Conservation (phyloP, 1,140 invertebrate genomes). For the Euura lappo region DNA sequence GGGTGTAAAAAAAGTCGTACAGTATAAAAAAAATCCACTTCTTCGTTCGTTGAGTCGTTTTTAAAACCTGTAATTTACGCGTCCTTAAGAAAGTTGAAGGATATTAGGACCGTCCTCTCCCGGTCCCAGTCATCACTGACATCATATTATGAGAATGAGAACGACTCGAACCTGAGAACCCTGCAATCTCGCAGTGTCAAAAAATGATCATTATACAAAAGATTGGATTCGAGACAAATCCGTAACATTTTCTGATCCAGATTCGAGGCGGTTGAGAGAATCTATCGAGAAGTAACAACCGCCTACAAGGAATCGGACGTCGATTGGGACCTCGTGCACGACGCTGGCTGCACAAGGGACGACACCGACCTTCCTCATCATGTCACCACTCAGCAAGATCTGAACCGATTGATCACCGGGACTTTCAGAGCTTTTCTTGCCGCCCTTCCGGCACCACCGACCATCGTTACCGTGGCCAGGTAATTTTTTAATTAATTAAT, state of each 20-base stretch:
- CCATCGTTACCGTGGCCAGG: constrained; percentile 78
- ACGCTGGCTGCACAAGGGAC: constrained; percentile 87
- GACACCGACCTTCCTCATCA: constrained; percentile 82
- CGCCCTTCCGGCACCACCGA: constrained; percentile 69
- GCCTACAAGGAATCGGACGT: constrained; percentile 67
- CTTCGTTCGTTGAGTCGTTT: background rate
- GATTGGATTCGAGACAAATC: too few species aligned
- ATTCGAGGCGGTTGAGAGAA: constrained; percentile 59
- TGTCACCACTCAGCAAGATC: constrained; percentile 72
- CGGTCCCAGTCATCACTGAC: background rate
- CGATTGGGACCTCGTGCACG: constrained; percentile 80
- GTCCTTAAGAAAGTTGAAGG: background rate
- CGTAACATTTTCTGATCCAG: constrained; percentile 24
- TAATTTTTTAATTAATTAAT: constrained; percentile 25
- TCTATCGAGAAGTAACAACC: constrained; percentile 54
- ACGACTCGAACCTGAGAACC: background rate
- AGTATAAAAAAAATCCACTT: too few species aligned
- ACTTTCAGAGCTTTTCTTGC: constrained; percentile 67
- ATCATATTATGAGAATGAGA: background rate
- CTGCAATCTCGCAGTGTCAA: background rate
- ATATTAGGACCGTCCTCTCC: background rate
- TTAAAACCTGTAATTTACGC: constrained; percentile 5
- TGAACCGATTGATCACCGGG: constrained; percentile 66
- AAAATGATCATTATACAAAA: background rate
- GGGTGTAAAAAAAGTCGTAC: too few species aligned